A percentile compares a stretch with the other conserved stretches of the same genome.
phyloP scores from a whole-genome alignment of 2,888 invertebrate species.

The Strigamia crassipes region DNA sequence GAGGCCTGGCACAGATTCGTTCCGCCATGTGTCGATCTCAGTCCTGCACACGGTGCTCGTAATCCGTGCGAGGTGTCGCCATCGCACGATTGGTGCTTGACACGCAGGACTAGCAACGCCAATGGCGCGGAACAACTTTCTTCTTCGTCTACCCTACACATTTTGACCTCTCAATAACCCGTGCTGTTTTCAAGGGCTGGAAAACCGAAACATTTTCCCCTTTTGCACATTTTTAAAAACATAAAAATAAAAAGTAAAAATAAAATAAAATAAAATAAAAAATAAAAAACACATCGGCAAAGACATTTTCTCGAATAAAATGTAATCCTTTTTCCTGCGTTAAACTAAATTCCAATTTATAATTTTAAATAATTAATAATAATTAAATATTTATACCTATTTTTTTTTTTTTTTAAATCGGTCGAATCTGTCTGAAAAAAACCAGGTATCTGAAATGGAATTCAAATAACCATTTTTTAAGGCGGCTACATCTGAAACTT shows the following conservation, averaged over 20 bases:
- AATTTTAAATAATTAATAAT: no score
- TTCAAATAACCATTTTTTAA: no score
- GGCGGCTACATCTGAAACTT: no score
- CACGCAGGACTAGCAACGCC: conserved; percentile 24
- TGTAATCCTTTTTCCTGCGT: not conserved
- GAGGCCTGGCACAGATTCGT: conserved; percentile 27
- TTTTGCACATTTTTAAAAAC: no score
- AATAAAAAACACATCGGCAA: not conserved
- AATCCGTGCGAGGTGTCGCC: conserved; percentile 33
- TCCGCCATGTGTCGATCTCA: conserved; percentile 33
- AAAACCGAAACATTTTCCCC: not conserved
- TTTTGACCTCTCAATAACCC: conserved; percentile 25
- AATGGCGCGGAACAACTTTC: conserved; percentile 24
- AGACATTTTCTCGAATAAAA: no score
- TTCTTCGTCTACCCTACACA: conserved; percentile 8
- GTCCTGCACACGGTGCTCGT: conserved; percentile 7
- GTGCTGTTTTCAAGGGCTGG: not conserved
- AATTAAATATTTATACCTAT: no score
- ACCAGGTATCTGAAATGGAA: no score
- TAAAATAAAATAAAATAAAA: no score
- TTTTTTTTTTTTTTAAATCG: no score
- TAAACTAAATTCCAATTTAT: no score
- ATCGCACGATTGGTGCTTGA: conserved; percentile 34
- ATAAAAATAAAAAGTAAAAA: not conserved
- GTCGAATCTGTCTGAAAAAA: not conserved